Percentiles rank a stretch among this genome's conserved stretches.
Evolutionary conservation across 2,113 vertebrate species (phyloP).

Genomic region (Oncorhynchus gorbuscha): DNA sequence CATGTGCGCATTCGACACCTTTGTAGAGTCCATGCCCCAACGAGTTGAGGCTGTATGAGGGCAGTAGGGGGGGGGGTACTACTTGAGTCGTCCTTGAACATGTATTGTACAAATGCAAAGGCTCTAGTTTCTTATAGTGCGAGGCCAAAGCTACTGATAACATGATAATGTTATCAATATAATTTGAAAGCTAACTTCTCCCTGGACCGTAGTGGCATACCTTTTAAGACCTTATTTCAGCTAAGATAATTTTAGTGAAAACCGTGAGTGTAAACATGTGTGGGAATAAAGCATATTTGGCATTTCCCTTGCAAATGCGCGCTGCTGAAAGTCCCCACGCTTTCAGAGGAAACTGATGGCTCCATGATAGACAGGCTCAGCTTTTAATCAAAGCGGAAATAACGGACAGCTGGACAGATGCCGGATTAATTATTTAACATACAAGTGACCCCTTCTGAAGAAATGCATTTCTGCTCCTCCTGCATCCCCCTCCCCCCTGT

Average conservation of each 20-base stretch:
- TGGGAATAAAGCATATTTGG: not conserved
- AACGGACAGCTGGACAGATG: constrained; percentile 76
- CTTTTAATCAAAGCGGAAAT: constrained; percentile 70
- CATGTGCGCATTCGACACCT: too few species aligned
- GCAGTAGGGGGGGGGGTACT: not conserved
- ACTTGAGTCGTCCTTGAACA: not conserved
- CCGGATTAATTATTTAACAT: constrained; percentile 78
- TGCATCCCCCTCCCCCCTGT: constrained; percentile 38
- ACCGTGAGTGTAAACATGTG: not conserved
- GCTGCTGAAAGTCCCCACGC: constrained; percentile 39
- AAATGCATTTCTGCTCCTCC: constrained; percentile 72
- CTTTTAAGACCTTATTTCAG: not conserved
- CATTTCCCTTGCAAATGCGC: constrained; percentile 47
- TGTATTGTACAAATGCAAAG: not conserved
- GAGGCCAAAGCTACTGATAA: not conserved
- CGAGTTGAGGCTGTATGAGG: too few species aligned
- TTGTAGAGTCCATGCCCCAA: too few species aligned
- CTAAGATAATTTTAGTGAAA: constrained; percentile 2
- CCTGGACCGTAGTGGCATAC: not conserved
- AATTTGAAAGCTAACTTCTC: not conserved
- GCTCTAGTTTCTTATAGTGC: not conserved
- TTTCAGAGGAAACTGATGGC: constrained; percentile 63
- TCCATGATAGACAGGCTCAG: constrained; percentile 61
- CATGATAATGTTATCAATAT: not conserved
- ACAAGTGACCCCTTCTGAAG: constrained; percentile 76